phyloP scores from a whole-genome alignment of 2,113 vertebrate genomes.

The Aplodontia rufa region DNA sequence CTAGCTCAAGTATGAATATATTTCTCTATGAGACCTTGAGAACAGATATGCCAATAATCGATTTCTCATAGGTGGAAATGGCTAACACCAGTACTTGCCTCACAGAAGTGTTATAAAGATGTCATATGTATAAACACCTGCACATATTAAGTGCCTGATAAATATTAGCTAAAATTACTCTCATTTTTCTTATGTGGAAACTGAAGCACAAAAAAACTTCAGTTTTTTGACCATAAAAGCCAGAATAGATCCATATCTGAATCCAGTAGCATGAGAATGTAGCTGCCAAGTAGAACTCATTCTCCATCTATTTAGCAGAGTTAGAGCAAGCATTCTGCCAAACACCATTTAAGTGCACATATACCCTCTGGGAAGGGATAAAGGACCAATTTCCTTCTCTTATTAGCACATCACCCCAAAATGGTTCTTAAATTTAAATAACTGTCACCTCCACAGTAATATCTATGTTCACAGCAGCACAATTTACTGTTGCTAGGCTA shows the following conservation, averaged over 20 bases:
- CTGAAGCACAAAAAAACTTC: not conserved
- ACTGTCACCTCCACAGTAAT: too few species aligned
- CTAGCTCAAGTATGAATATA: too few species aligned
- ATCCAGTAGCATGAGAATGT: not conserved
- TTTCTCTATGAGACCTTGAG: conserved; percentile 8
- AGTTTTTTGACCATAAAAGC: not conserved
- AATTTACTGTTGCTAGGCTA: too few species aligned
- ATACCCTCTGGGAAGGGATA: not conserved
- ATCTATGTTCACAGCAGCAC: too few species aligned
- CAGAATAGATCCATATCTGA: not conserved
- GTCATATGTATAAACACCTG: not conserved
- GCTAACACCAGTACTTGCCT: not conserved
- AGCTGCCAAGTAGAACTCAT: not conserved
- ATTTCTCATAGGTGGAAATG: conserved; percentile 5
- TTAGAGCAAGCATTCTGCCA: not conserved
- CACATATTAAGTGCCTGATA: not conserved
- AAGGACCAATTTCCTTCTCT: not conserved
- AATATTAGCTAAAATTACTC: not conserved
- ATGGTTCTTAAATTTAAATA: conserved; percentile 22
- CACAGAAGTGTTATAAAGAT: not conserved
- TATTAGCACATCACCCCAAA: not conserved
- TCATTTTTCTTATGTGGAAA: conserved; percentile 15
- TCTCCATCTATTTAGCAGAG: conserved; percentile 26
- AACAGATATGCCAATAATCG: not conserved
- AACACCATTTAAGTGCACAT: conserved; percentile 9